Conservation (phyloP, 92 coral and sea anemone genomes). For the Epizoanthus rinbou region DNA sequence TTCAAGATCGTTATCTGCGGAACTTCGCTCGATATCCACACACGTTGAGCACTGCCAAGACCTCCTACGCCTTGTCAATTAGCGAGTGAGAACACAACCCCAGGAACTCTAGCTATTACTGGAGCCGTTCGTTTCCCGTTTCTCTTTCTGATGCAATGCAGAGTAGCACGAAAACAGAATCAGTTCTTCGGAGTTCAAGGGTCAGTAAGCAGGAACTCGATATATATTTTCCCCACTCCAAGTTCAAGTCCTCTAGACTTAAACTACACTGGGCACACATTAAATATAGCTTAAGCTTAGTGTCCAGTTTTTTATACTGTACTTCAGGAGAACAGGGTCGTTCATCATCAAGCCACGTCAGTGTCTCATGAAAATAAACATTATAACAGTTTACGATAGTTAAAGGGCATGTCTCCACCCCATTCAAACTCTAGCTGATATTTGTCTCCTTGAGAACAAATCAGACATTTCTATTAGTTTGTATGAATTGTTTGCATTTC, state of each 20-base stretch:
- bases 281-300: no score
- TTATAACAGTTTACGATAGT: conserved; percentile 3
- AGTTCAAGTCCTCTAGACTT: no score
- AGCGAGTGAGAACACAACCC: neutral
- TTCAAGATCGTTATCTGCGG: conserved; percentile 35
- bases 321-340: neutral
- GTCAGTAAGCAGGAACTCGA: no score
- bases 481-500: neutral
- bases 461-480: conserved; percentile 19
- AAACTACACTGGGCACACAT: no score
- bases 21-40: neutral
- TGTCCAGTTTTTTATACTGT: neutral
- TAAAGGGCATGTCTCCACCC: conserved; percentile 30
- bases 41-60: neutral
- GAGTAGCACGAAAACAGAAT: neutral
- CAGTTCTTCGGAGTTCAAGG: neutral
- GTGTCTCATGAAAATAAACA: neutral
- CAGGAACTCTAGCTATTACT: neutral
- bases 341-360: neutral
- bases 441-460: conserved; percentile 23
- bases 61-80: conserved; percentile 22
- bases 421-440: neutral
- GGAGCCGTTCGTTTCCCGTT: neutral
- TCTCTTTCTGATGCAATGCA: neutral
- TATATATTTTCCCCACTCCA: no score